phyloP scores from a whole-genome alignment of 1,140 invertebrate genomes.

The Ceratosolen solmsi region DNA sequence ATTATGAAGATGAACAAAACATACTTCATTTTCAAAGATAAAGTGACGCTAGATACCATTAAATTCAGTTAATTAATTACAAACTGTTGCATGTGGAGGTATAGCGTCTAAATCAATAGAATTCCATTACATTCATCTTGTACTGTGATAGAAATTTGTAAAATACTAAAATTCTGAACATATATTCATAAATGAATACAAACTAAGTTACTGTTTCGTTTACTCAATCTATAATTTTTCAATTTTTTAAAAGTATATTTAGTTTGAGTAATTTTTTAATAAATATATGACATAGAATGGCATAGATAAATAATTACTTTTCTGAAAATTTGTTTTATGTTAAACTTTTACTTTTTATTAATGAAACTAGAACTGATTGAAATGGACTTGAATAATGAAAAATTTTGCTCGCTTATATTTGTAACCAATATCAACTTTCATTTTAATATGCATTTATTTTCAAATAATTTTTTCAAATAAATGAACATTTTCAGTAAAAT shows the following conservation, averaged over 20 bases:
- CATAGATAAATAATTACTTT: constrained; percentile 7
- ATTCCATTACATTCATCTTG: background rate
- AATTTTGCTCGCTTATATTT: background rate
- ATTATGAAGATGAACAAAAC: background rate
- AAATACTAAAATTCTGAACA: background rate
- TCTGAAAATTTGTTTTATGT: background rate
- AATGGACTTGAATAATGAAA: constrained; percentile 19
- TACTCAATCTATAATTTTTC: background rate
- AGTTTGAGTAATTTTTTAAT: background rate
- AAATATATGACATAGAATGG: background rate
- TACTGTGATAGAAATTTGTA: background rate
- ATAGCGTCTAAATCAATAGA: background rate
- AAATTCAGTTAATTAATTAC: background rate
- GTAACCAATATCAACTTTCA: constrained; percentile 9
- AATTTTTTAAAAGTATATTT: background rate
- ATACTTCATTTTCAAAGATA: constrained; percentile 3
- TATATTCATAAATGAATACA: background rate
- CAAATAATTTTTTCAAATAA: background rate
- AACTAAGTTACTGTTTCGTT: background rate
- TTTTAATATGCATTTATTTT: constrained; percentile 6
- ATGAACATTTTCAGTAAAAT: background rate
- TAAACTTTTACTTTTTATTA: constrained; percentile 21
- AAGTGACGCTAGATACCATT: background rate
- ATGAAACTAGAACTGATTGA: constrained; percentile 7
- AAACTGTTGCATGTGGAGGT: background rate